Evolutionary conservation across 2,113 vertebrate species (phyloP), one percentile per base, ranked within the genome.

Genomic region (Numenius arquata): DNA sequence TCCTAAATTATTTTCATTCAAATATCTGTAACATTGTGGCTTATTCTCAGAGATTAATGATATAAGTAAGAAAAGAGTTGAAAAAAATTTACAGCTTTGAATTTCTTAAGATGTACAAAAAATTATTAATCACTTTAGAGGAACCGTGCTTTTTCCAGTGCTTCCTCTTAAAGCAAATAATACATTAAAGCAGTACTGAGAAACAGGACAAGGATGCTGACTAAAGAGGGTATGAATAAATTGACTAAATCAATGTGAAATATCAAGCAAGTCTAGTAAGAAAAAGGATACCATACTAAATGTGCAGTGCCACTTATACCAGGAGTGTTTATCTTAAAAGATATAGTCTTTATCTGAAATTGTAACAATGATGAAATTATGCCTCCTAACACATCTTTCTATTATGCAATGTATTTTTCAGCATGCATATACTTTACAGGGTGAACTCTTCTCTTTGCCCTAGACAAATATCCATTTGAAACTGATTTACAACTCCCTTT

Each of bases 401-500:
- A 72, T 62, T 81, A 67, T 80, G 53, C 41, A 80, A 76, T 23
- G n/a, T 17, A 40, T 71, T 95, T 96, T 95, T 94, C 67, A 94
- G 89, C 88, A 89, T 12, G 48, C 58, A 74, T 41, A 45, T 6
- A 21, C 83, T 93, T 72, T 61, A 73, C 12, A 88, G 43, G 11
- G 34, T 20, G 53, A 92, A 95, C 61, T 88, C 36, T 63, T 85
- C 81, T 87, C 50, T 86, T 86, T 58, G 61, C 47, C 76, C 67
- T 52, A 88, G 34, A 94, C 70, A 96, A 97, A 79, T 23, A 95
- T 48, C 62, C 93, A 84, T 94, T 92, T 96, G 61, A 97, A 97
- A 95, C 59, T 73, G 85, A 97, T 97, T 94, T 92, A 93, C 90
- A 97, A 71, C 47, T 94, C 88, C 67, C 70, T 89, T 96, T 67